These are phyloP conservation scores for Galerucella calmariensis DNA, from an alignment of 2,888 invertebrate genomes.

Conservation along the genomic window DNA sequence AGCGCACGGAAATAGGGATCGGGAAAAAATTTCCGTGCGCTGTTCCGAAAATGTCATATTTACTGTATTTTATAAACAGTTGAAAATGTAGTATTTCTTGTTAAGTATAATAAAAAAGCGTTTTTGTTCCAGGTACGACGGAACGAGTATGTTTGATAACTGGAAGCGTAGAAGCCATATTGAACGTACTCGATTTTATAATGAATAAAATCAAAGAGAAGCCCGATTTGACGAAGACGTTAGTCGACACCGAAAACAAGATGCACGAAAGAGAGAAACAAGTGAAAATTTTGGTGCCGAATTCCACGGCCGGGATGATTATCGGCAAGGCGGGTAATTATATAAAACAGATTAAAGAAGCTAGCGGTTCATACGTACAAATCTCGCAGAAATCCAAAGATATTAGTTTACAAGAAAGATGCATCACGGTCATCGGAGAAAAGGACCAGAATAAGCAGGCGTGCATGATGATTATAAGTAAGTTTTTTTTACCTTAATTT, in stretches of 20 bases:
- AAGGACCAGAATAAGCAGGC: constrained; percentile 92
- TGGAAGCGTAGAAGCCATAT: constrained; percentile 89
- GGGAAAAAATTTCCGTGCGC: too few species aligned
- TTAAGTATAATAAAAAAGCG: too few species aligned
- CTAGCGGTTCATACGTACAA: constrained; percentile 94
- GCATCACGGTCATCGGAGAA: constrained; percentile 95
- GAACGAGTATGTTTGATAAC: constrained; percentile 95
- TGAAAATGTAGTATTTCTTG: too few species aligned
- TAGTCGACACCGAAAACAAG: constrained; percentile 83
- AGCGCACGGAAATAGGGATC: too few species aligned
- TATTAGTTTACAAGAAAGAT: constrained; percentile 89
- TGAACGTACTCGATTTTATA: constrained; percentile 92
- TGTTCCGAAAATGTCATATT: too few species aligned
- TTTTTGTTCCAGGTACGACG: constrained; percentile 78
- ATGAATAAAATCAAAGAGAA: constrained; percentile 97
- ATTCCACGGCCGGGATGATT: constrained; percentile 97
- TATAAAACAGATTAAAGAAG: constrained; percentile 95
- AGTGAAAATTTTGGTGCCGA: constrained; percentile 96
- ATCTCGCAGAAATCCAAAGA: constrained; percentile 97
- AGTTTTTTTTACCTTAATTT: constrained; percentile 7
- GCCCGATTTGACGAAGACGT: constrained; percentile 86
- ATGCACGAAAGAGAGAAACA: constrained; percentile 91
- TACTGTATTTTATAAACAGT: too few species aligned
- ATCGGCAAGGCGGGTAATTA: constrained; percentile 95
- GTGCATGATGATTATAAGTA: constrained; percentile 85